Base-by-base conservation (phyloP, 2,113 vertebrate species). In the Garra rufa region DNA sequence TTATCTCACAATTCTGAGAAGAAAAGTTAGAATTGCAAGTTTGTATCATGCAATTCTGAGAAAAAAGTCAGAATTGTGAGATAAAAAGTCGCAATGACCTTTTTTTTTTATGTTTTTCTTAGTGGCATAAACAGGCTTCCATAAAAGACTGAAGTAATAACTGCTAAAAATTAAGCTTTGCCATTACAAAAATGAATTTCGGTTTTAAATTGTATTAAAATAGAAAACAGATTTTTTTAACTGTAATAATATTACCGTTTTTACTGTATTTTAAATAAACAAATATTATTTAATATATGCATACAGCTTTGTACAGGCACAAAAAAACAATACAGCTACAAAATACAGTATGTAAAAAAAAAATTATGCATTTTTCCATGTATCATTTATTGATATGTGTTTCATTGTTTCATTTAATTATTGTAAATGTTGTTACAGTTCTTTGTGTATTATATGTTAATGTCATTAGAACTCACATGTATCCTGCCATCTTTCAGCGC, bases 401-500 rank as follows among this genome's bases (percentile, higher is more conserved):
- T 34, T 57, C 19, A 21, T 9, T 52, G 48, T 19, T 52, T 67
- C 7, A 69, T 24, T 13, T 24, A 46, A n/a, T 46, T 44, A 73
- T 7, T 48, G 24, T 26, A 24, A n/a, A n/a, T n/a, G n/a, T n/a
- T n/a, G n/a, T 14, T 14, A 13, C 21, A 21, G 38, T 69, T 69
- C 57, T 61, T 61, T 61, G 11, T 26, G 65, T 69, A 21, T 69
- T 38, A 69, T 38, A 34, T 17, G 6, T 21, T 34, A 34, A 38
- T 17, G n/a, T 34, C 28, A 14, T 15, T 1, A 81, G 19, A 21
- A 95, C 97, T 95, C 89, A 99, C 98, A 0, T 98, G 97, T 73
- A 99, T 96, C 80, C 98, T 91, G 44, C 98, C 97, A 1, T 99
- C 98, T 55, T 94, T 97, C 24, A 97, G 94, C 6, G 98, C 98